These are phyloP conservation scores for Acanthochromis polyacanthus DNA, from an alignment of 2,113 vertebrate species.

Conservation along the genomic window DNA sequence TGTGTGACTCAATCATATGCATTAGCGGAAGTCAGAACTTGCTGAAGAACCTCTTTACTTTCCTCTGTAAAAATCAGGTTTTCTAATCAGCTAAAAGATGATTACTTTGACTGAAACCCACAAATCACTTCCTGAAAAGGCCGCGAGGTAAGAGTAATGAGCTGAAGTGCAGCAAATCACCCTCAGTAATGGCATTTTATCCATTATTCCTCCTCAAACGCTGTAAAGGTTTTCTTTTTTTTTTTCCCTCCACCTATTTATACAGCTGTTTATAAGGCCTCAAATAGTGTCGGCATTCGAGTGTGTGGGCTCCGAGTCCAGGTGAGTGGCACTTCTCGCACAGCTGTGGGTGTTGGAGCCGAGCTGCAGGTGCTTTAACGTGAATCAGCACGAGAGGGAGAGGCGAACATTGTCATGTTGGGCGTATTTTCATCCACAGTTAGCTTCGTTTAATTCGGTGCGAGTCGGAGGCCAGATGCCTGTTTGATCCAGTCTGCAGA, in stretches of 20 bases:
- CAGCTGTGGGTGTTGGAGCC: constrained; percentile 72
- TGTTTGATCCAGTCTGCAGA: background rate
- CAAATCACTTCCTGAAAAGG: background rate
- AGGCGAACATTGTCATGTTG: constrained; percentile 52
- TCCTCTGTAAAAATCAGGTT: background rate
- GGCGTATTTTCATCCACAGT: constrained; percentile 43
- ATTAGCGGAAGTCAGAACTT: background rate
- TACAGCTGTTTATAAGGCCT: constrained; percentile 45
- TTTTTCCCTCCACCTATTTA: constrained; percentile 18
- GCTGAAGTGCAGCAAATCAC: background rate
- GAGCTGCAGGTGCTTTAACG: constrained; percentile 69
- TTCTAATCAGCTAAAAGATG: background rate
- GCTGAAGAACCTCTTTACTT: constrained; percentile 15
- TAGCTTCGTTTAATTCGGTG: constrained; percentile 31
- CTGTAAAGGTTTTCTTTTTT: constrained; percentile 38
- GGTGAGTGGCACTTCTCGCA: constrained; percentile 72
- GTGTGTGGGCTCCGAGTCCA: constrained; percentile 69
- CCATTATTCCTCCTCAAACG: constrained; percentile 36
- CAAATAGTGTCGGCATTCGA: constrained; percentile 50
- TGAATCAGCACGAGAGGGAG: constrained; percentile 42
- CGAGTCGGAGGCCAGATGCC: constrained; percentile 20
- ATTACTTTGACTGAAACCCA: constrained; percentile 1
- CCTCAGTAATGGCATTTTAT: background rate
- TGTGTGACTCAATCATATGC: background rate
- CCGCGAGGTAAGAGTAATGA: background rate